Base-by-base conservation (phyloP, 2,797 vertebrate genomes). In the Xyrichtys novacula region DNA sequence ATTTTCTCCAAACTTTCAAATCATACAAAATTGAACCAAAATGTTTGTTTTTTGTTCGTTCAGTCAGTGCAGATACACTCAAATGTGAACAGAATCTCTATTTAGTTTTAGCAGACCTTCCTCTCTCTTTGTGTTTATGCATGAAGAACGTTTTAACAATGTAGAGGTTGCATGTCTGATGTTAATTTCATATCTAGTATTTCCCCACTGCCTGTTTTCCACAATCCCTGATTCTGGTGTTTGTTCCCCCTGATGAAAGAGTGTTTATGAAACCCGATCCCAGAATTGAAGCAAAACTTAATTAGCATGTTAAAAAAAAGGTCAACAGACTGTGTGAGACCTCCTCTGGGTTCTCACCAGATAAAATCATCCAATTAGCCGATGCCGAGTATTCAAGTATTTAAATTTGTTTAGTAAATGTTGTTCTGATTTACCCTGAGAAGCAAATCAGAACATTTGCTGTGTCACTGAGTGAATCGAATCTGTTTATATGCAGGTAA, bases 301-400 rank as follows among this genome's bases (percentile, higher is more conserved):
- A 73, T 80, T 55, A 70, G 12, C n/a, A 19, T 25, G 55, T 25
- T 50, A 57, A 32, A 26, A 44, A 29, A 22, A 40, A 53, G 43
- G 67, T 64, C 57, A 58, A 14, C 1, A 15, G 22, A 44, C 19
- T 49, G 59, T 25, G 14, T 36, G 14, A 39, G 23, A 25, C 23
- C 6, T 5, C 47, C 32, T 8, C 55, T 55, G 28, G 46, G 11
- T 31, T 40, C 20, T 42, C 8, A 47, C 0, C 14, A 26, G 19
- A 3, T 47, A 26, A n/a, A 3, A 17, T 47, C 15, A 32, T 44
- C 16, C 29, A 65, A 26, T 66, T 52, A 53, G 32, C 42, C 12
- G 46, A 61, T 26, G 6, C 25, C 32, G 39, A 2, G 17, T 29
- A 14, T 54, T 20, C 15, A 46, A 26, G 40, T 12, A 3, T 32